Evolutionary conservation across 2,113 vertebrate genomes (phyloP).

Genomic region (Emydocephalus ijimae): DNA sequence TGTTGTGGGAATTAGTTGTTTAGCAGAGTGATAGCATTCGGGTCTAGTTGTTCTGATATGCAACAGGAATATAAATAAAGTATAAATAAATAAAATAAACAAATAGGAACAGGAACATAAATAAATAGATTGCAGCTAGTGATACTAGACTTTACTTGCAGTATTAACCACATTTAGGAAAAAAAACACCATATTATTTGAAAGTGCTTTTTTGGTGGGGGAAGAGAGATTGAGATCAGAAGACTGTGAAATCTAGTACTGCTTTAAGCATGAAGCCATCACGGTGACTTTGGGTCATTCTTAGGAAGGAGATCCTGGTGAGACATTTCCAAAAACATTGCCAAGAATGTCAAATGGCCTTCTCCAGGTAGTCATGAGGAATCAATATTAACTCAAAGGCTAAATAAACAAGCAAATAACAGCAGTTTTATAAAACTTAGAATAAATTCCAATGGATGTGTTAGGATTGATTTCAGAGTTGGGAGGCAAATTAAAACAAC

Average conservation of each 20-base stretch:
- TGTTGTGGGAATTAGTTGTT: no score
- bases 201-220: no score
- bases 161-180: not conserved
- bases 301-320: not conserved
- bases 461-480: not conserved
- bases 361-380: not conserved
- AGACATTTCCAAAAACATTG: not conserved
- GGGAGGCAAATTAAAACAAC: not conserved
- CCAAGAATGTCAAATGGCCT: not conserved
- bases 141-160: not conserved
- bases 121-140: not conserved
- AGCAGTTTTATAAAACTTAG: not conserved
- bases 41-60: no score
- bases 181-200: not conserved
- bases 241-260: not conserved
- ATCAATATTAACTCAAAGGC: not conserved
- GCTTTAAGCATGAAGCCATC: not conserved
- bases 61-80: no score
- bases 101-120: not conserved
- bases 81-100: no score
- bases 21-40: no score
- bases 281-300: not conserved
- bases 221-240: not conserved
- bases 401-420: not conserved
- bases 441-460: not conserved